A percentile compares a stretch with the other conserved stretches of the same genome.
phyloP scores from a whole-genome alignment of 2,797 vertebrate genomes.

The Sebastes trivittatus region DNA sequence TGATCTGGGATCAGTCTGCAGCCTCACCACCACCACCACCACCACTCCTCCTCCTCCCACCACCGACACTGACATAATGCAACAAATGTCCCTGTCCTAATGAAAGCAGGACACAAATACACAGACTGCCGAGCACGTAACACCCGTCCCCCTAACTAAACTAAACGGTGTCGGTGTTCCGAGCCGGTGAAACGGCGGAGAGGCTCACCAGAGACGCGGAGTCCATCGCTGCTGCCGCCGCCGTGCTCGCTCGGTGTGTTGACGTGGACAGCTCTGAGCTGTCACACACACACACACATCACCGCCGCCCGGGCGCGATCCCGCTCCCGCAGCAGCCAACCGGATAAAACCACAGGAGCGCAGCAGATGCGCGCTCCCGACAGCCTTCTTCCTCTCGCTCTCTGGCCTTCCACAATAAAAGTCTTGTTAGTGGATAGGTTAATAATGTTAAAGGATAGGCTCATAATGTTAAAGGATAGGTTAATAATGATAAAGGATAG shows the following conservation, averaged over 20 bases:
- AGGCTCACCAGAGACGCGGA: conserved; percentile 80
- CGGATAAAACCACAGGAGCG: conserved; percentile 17
- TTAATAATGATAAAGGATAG: too few species aligned
- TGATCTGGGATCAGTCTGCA: conserved; percentile 8
- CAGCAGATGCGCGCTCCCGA: conserved; percentile 31
- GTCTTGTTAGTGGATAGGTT: background rate
- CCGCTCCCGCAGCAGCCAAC: conserved; percentile 42
- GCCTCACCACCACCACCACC: background rate
- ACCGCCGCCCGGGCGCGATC: conserved; percentile 52
- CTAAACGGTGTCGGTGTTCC: background rate
- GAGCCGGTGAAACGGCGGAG: conserved; percentile 1
- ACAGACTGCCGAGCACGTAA: background rate
- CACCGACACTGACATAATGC: conserved; percentile 43
- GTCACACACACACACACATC: conserved; percentile 73
- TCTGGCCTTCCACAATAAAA: conserved; percentile 51
- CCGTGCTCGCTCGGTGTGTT: conserved; percentile 75
- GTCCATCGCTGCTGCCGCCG: conserved; percentile 76
- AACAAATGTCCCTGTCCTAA: conserved; percentile 54
- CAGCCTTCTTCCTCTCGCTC: background rate
- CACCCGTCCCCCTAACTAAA: background rate
- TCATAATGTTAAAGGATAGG: too few species aligned
- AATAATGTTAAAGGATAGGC: too few species aligned
- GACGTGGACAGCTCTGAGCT: conserved; percentile 87
- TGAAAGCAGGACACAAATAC: background rate
- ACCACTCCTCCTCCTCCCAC: background rate